These are phyloP conservation scores for Astyanax mexicanus DNA, from an alignment of 2,797 vertebrate species.

Conservation along the genomic window DNA sequence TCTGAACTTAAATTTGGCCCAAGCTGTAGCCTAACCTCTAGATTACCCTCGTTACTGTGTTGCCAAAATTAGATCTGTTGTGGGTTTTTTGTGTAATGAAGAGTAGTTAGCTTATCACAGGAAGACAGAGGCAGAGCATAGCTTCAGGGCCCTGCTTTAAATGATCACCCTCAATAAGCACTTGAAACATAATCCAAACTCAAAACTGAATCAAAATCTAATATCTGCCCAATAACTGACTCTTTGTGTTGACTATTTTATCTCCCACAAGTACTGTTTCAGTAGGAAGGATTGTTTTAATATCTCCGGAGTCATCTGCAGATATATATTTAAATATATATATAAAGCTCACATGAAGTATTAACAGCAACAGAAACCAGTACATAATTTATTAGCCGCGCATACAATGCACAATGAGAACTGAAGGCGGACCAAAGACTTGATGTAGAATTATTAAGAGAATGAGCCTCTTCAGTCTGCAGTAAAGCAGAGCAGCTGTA, in stretches of 20 bases:
- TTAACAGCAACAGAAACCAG: background rate
- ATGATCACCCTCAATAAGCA: background rate
- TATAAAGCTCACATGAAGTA: conserved; percentile 4
- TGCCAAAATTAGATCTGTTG: background rate
- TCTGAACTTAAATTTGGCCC: background rate
- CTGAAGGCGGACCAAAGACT: background rate
- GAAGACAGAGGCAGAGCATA: background rate
- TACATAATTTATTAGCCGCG: conserved; percentile 27
- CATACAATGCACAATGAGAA: background rate
- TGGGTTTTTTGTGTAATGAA: background rate
- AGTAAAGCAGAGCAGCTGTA: conserved; percentile 26
- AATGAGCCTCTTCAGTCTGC: conserved; percentile 1
- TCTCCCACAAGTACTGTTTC: background rate
- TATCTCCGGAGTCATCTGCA: conserved; percentile 29
- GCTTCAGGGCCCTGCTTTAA: background rate
- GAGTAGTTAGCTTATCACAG: background rate
- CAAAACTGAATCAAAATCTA: conserved; percentile 14
- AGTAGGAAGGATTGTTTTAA: conserved; percentile 28
- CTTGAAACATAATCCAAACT: background rate
- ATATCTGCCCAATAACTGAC: background rate
- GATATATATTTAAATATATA: no score
- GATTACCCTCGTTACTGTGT: background rate
- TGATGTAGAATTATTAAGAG: conserved; percentile 18
- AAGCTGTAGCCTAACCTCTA: background rate
- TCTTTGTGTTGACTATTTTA: background rate